A percentile compares a stretch with the other conserved stretches of the same genome.
These are phyloP conservation scores for Ailurus styani DNA, from an alignment of 2,113 vertebrate species.

Conservation along the genomic window DNA sequence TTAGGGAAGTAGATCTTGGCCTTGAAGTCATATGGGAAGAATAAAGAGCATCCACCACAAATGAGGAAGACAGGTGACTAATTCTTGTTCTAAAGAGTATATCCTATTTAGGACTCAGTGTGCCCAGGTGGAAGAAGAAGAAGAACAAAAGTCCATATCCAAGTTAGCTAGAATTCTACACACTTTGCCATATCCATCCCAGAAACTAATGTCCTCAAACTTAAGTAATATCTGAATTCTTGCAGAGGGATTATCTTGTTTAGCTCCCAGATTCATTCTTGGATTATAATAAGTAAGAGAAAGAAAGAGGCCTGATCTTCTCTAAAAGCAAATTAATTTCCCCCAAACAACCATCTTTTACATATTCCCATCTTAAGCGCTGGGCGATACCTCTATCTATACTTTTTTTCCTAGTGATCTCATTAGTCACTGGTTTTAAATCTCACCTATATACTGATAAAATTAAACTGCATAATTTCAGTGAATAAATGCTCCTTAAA, in stretches of 20 bases:
- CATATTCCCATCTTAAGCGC: neutral
- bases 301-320: neutral
- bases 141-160: neutral
- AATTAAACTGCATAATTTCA: neutral
- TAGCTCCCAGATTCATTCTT: neutral
- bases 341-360: neutral
- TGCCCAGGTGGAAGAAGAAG: neutral
- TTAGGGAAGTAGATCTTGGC: neutral
- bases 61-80: neutral
- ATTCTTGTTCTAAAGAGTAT: neutral
- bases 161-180: neutral
- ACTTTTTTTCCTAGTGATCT: neutral
- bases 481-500: neutral
- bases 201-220: neutral
- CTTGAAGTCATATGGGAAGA: neutral
- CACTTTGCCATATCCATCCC: neutral
- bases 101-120: neutral
- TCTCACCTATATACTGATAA: neutral
- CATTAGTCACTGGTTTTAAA: neutral
- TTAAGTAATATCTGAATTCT: neutral
- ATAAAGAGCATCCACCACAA: neutral
- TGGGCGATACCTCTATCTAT: neutral
- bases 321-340: neutral
- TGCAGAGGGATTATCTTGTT: neutral
- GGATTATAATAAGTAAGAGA: neutral